Base-by-base conservation (phyloP, 1,140 invertebrate species). In the Argopecten irradians region DNA sequence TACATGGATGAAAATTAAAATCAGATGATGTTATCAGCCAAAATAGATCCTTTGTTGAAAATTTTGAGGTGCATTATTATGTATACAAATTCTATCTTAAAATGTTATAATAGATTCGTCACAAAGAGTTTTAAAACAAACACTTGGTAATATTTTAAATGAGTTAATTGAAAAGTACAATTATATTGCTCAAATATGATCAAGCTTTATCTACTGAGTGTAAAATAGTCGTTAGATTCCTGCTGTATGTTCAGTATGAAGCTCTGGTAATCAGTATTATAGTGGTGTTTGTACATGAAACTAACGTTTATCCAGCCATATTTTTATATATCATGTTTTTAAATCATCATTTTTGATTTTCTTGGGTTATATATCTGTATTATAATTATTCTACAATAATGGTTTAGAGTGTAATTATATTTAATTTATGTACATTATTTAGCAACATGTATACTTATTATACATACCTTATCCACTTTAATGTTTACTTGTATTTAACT, bases 391-490 rank as follows among this genome's bases (percentile, higher is more conserved):
- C 55, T 46, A 46, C 43, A 71, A 28, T 71, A 28, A 71, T n/a
- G 55, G 28, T n/a, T 71, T 7, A n/a, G 28, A 16, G 5, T 28
- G 55, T 71, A 71, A 71, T 71, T 71, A 71, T 71, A 71, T 71
- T 71, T 71, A 71, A 71, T 71, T 71, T 71, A 71, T 71, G 55
- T 71, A n/a, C 55, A 71, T 71, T 71, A 28, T 71, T 16, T 71
- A 71, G n/a, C 55, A 71, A 71, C 28, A 28, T n/a, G 28, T 71
- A 71, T 28, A 71, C 28, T 5, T 55, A 55, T 14, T 46, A 46
- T 14, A 46, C 14, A 46, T 46, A 46, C 28, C n/a, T 1, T 71
- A 28, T 71, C 55, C 22, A 71, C n/a, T 71, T 71, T 39, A 13
- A 39, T 39, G 13, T 71, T 71, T 71, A 71, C 55, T 55, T 46